Base-by-base conservation (phyloP, 2,113 vertebrate species). In the Cyphomyrus discorhynchus region DNA sequence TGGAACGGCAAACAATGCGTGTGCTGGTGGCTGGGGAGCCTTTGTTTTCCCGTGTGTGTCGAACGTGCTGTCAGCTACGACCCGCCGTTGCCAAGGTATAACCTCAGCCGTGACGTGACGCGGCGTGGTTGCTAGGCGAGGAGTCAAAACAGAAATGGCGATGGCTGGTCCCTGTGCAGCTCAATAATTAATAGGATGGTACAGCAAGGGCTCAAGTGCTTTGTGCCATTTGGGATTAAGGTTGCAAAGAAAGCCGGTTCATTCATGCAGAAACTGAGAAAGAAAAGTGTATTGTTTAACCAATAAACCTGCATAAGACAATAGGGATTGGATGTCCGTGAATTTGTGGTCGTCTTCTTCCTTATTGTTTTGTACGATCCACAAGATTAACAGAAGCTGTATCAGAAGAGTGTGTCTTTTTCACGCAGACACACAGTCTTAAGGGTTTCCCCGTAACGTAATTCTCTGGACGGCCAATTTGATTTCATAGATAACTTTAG, bases 111-210 rank as follows among this genome's bases (percentile, higher is more conserved):
- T 93, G 92, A 91, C 91, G 35, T 56, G 91, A 88, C 92, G 91
- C 93, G 90, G n/a, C 88, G 10, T 15, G 21, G 95, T 95, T 96
- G 93, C 95, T 95, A 93, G 93, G 95, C 93, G 94, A 93, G 92
- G 58, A 21, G 39, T 53, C 88, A 74, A 70, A 92, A 92, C 91
- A 89, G 80, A 46, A 80, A 45, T 84, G 49, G 58, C 45, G 80
- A 46, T 56, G 86, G 46, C 66, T 74, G 85, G 21, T 50, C 53
- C 84, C 24, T 49, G 39, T 56, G 50, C 50, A 70, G 93, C 82
- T 96, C 91, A 94, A 95, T 95, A 92, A 95, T 95, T 94, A 90
- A 95, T 94, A 90, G 92, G 66, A 87, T 15, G 66, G 27, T 56
- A n/a, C 56, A 84, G 45, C 45, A 74, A 74, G 45, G 46, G n/a